Base-by-base conservation (phyloP, 2,797 vertebrate genomes). In the Hippoglossus hippoglossus region DNA sequence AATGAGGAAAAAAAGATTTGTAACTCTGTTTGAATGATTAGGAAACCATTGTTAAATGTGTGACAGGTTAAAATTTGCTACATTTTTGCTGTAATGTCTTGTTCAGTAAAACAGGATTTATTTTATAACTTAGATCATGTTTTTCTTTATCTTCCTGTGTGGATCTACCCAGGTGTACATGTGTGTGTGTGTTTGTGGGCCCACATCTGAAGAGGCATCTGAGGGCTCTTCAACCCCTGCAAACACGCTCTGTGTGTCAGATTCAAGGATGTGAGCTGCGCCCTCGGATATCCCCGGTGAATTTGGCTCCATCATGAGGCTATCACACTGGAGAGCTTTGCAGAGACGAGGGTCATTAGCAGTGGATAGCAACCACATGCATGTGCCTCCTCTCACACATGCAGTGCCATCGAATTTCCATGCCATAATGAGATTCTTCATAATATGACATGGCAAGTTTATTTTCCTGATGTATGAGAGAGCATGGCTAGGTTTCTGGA, bases 351-450 rank as follows among this genome's bases (percentile, higher is more conserved):
- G 81, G 75, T 85, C 72, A 79, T 85, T 81, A 86, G 67, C 57
- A 49, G 36, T 9, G 59, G 74, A 78, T 75, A 73, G 73, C 62
- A 87, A 81, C 77, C 76, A 85, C 62, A 73, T 76, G 66, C 71
- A 64, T 70, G 73, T 71, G 52, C 61, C 55, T 67, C 49, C 59
- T 54, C 77, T 87, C 69, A 60, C 54, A 51, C 25, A 61, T 72
- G 55, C 53, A 84, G 75, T 63, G 41, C 56, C 67, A 73, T 80
- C 39, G 0, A 63, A 89, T 84, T 88, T 83, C 63, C 77, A 82
- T 78, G 63, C 25, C 18, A 18, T 83, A 77, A 86, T 86, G 76
- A 83, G 76, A 77, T 83, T 82, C 59, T 74, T 84, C 73, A 74
- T 67, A 58, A 80, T 53, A 51, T 71, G 66, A 76, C 71, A 66